Evolutionary conservation across 2,888 invertebrate species (phyloP).

Genomic region (Alloplasta piceator): DNA sequence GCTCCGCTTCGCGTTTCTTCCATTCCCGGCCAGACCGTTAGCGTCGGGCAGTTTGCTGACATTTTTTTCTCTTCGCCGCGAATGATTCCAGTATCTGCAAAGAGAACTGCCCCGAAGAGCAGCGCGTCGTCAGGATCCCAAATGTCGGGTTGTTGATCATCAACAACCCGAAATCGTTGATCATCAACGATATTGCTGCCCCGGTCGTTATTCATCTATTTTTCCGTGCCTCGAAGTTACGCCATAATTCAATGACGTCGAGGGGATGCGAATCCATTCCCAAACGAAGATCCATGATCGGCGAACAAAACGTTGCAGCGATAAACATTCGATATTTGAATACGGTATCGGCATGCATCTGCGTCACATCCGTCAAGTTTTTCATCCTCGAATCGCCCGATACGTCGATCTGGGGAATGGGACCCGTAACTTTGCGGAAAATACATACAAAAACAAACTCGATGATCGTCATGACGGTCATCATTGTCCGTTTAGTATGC

Average conservation of each 20-base stretch:
- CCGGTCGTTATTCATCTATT: background rate
- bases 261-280: background rate
- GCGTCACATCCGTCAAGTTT: no score
- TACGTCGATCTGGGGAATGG: no score
- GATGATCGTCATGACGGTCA: constrained; percentile 14
- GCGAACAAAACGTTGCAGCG: no score
- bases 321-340: no score
- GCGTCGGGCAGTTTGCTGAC: constrained; percentile 45
- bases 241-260: background rate
- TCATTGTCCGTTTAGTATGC: constrained; percentile 53
- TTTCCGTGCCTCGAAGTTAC: background rate
- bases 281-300: background rate
- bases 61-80: constrained; percentile 52
- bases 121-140: constrained; percentile 68
- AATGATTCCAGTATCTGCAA: constrained; percentile 40
- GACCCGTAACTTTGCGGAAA: background rate
- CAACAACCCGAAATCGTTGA: background rate
- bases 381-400: no score
- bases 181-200: constrained; percentile 16
- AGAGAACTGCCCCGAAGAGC: constrained; percentile 11
- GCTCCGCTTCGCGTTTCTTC: constrained; percentile 41
- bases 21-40: constrained; percentile 44
- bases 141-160: constrained; percentile 47
- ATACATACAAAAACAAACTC: background rate
- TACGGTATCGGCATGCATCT: no score